Evolutionary conservation across 2,797 vertebrate genomes (phyloP).

Genomic region (Erethizon dorsatum): DNA sequence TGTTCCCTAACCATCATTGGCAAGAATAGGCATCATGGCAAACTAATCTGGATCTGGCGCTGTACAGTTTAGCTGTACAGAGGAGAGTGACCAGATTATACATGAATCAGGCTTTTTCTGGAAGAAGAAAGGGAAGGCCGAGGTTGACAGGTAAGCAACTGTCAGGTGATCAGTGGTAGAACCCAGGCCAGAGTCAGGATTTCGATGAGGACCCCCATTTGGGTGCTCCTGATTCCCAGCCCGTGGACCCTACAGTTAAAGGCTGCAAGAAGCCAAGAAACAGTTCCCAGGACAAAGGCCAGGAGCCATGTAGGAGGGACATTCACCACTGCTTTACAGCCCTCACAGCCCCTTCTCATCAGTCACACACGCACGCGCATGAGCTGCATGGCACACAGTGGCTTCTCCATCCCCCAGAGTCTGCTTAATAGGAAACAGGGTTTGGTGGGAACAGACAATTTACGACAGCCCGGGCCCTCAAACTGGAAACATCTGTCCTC

Average conservation of each 20-base stretch:
- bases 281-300: not conserved
- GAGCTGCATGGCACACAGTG: not conserved
- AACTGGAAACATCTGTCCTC: slow-evolving; percentile 82
- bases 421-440: slow-evolving; percentile 80
- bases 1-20: not conserved
- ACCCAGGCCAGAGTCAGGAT: not conserved
- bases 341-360: not conserved
- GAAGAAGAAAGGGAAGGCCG: not conserved
- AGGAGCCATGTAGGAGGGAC: not conserved
- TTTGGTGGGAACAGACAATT: slow-evolving; percentile 68
- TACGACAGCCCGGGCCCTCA: slow-evolving; percentile 65
- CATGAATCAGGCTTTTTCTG: not conserved
- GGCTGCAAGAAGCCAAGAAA: not conserved
- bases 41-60: not conserved
- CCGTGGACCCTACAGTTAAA: no score
- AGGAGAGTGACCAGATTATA: not conserved
- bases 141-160: not conserved
- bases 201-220: no score
- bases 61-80: not conserved
- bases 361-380: not conserved
- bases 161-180: not conserved
- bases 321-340: no score
- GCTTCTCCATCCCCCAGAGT: slow-evolving; percentile 25
- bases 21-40: not conserved
- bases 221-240: not conserved